A percentile compares a stretch with the other conserved stretches of the same genome.
Conservation (phyloP, 2,888 invertebrate species). For the Fragum whitleyi region DNA sequence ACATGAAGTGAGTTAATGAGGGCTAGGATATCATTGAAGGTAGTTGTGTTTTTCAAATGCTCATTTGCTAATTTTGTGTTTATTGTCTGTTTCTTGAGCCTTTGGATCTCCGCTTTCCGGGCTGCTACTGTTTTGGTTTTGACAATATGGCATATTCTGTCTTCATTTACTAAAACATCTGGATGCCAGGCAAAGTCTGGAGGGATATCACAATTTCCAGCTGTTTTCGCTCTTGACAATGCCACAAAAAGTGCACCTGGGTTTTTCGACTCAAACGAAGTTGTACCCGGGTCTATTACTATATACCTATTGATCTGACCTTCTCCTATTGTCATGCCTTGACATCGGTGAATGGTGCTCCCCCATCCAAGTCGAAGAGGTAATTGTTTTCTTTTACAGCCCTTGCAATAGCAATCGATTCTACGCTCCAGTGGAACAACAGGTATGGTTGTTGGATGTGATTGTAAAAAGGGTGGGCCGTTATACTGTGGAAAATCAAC, state of each 20-base stretch:
- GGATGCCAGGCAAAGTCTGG: constrained; percentile 67
- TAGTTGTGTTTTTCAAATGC: too few relatives aligned
- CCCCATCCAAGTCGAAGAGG: constrained; percentile 63
- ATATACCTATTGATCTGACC: constrained; percentile 58
- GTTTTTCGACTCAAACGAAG: constrained; percentile 12
- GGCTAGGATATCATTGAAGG: too few relatives aligned
- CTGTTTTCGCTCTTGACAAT: constrained; percentile 39
- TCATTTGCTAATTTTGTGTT: too few relatives aligned
- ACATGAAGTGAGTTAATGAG: too few relatives aligned
- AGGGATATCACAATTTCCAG: constrained; percentile 23
- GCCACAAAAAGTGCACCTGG: constrained; percentile 14
- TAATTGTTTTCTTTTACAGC: constrained; percentile 58
- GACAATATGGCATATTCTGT: constrained; percentile 54
- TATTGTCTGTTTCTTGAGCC: too few relatives aligned
- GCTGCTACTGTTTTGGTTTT: constrained; percentile 42
- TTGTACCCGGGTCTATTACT: constrained; percentile 61
- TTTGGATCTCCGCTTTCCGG: too few relatives aligned
- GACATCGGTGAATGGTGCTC: constrained; percentile 66
- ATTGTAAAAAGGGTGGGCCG: constrained; percentile 62
- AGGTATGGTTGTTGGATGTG: constrained; percentile 53
- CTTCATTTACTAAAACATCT: constrained; percentile 49
- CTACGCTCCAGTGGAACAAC: constrained; percentile 59
- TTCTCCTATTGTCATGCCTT: constrained; percentile 31
- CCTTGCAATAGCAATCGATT: constrained; percentile 58
- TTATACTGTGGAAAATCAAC: constrained; percentile 58